Evolutionary conservation across 2,797 vertebrate species (phyloP).

Genomic region (Rhinella marina): DNA sequence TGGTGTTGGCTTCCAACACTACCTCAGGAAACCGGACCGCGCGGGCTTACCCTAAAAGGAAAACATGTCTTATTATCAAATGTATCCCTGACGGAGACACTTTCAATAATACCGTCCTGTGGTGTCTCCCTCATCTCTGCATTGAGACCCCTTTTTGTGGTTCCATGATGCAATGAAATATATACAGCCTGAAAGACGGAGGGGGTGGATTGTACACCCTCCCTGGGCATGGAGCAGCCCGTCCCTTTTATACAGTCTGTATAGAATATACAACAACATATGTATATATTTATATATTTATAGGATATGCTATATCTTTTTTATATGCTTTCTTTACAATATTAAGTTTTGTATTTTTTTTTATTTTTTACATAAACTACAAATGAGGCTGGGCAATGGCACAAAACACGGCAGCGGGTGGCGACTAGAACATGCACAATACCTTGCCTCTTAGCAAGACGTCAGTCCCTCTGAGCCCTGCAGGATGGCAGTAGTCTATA

Average conservation of each 20-base stretch:
- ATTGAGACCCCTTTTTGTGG: not conserved
- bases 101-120: not conserved
- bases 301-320: conserved; percentile 76
- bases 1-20: too few relatives aligned
- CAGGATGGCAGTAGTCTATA: not conserved
- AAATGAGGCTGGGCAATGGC: conserved; percentile 53
- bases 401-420: conserved; percentile 47
- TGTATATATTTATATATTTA: conserved; percentile 79
- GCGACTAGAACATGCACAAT: conserved; percentile 36
- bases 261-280: conserved; percentile 74
- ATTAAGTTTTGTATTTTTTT: conserved; percentile 71
- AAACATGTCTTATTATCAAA: not conserved
- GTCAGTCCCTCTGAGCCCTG: not conserved
- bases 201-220: conserved; percentile 37
- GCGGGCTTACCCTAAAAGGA: not conserved
- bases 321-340: conserved; percentile 77
- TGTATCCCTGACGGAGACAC: not conserved
- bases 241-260: conserved; percentile 77
- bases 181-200: conserved; percentile 53
- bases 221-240: conserved; percentile 54
- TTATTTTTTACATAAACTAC: conserved; percentile 75
- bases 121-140: not conserved
- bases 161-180: conserved; percentile 21
- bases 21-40: too few relatives aligned
- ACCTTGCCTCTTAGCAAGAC: not conserved